Evolutionary conservation across 1,140 invertebrate species (phyloP), one percentile per base, ranked within the genome.

Genomic region (Lepeophtheirus salmonis): DNA sequence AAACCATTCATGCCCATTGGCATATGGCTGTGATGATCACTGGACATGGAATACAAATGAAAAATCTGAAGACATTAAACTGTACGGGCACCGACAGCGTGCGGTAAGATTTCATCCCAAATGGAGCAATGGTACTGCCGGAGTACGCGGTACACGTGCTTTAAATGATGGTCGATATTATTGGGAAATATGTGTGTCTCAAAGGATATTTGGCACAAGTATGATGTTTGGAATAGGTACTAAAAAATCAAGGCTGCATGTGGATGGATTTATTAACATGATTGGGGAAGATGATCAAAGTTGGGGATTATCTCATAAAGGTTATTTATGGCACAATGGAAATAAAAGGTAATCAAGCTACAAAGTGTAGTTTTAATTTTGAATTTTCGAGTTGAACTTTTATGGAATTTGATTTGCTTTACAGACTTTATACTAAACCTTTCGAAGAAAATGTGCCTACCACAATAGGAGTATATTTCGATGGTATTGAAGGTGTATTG

Each of bases 171-270:
- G 77, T 1, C 70, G 73, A 16, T 79, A 78, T 67, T 83, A 81
- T 67, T 83, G 82, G 81, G 82, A 84, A 68, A 69, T 84, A 23
- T 68, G 74, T 41, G 70, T 83, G 0, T 77, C 78, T 0, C 76
- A 80, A 64, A 69, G 82, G 25, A 74, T 84, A 21, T 83, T 83
- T 64, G 82, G 82, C 22, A 84, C 82, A 0, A 82, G 80, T 61
- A 83, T 84, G 71, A 84, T 84, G 83, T 81, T 84, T 63, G 83
- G 83, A 23, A 74, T 84, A 4, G 80, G 78, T 1, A 84, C 83
- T 1, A 72, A 71, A 53, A 69, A 73, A 10, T 78, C 79, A 10
- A 69, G 79, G 0, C 70, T 84, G 0, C 80, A 83, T 64, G 75
- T 76, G 0, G 77, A 80, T 65, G 72, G 76, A 13, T 85, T 83